These are phyloP conservation scores for Dione vanillae DNA, from an alignment of 2,888 invertebrate species.

Conservation along the genomic window DNA sequence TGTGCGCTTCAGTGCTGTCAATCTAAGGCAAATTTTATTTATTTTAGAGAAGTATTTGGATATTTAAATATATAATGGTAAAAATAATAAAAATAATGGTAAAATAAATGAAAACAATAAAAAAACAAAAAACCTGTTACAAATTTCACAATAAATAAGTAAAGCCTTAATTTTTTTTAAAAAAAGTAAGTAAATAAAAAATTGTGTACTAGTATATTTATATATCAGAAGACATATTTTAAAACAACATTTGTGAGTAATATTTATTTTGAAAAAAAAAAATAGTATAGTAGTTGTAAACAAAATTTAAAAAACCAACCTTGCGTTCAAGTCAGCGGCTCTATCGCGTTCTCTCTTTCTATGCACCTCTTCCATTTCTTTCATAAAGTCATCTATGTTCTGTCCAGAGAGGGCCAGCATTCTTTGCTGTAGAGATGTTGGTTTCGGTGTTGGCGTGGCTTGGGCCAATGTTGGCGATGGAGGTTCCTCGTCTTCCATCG, in stretches of 20 bases:
- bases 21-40: conserved; percentile 49
- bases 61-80: too few relatives aligned
- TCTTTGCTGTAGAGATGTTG: conserved; percentile 92
- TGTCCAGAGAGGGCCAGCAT: conserved; percentile 96
- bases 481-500: conserved; percentile 59
- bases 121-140: too few relatives aligned
- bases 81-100: too few relatives aligned
- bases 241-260: too few relatives aligned
- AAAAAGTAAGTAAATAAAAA: too few relatives aligned
- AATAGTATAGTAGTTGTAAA: not conserved
- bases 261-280: too few relatives aligned
- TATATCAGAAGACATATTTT: too few relatives aligned
- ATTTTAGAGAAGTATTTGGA: not conserved
- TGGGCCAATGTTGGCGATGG: conserved; percentile 59
- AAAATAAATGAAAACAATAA: too few relatives aligned
- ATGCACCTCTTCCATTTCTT: conserved; percentile 95
- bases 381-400: conserved; percentile 96
- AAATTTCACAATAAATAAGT: too few relatives aligned
- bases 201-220: too few relatives aligned
- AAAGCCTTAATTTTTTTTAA: too few relatives aligned
- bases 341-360: conserved; percentile 89
- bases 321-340: conserved; percentile 84
- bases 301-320: conserved; percentile 53
- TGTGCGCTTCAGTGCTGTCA: conserved; percentile 67
- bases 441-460: conserved; percentile 88